These are phyloP conservation scores for Sebastiscus albofasciatus DNA, from an alignment of 2,797 vertebrate species.

Conservation along the genomic window DNA sequence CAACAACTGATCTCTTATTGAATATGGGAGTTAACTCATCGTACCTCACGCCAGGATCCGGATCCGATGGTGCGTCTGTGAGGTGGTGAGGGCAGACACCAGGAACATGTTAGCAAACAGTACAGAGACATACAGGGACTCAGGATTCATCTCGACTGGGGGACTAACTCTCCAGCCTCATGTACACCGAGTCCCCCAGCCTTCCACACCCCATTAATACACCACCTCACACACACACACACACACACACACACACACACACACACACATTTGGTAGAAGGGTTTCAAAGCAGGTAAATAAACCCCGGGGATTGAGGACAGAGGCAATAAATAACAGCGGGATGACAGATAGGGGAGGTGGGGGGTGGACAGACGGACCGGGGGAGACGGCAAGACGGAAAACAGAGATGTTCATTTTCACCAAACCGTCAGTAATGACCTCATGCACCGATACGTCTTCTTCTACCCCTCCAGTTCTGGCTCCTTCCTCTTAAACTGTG, in stretches of 20 bases:
- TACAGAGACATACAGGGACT: neutral
- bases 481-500: neutral
- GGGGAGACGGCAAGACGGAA: slow-evolving; percentile 29
- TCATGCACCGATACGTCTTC: slow-evolving; percentile 15
- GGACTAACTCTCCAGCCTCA: neutral
- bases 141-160: neutral
- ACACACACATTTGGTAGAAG: slow-evolving; percentile 15
- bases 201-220: slow-evolving; percentile 49
- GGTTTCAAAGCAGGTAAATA: slow-evolving; percentile 56
- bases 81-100: neutral
- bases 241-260: neutral
- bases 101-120: neutral
- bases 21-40: too few species aligned
- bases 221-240: neutral
- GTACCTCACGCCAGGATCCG: neutral
- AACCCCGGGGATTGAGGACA: slow-evolving; percentile 52
- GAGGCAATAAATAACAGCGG: slow-evolving; percentile 63
- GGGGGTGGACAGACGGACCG: slow-evolving; percentile 18
- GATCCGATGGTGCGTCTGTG: neutral
- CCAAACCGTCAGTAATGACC: slow-evolving; percentile 24
- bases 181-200: slow-evolving; percentile 9
- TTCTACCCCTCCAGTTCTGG: neutral
- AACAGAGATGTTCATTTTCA: slow-evolving; percentile 46
- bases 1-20: too few species aligned
- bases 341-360: slow-evolving; percentile 51